A percentile compares a stretch with the other conserved stretches of the same genome.
Conservation (phyloP, 2,113 vertebrate species). For the Aplodontia rufa region DNA sequence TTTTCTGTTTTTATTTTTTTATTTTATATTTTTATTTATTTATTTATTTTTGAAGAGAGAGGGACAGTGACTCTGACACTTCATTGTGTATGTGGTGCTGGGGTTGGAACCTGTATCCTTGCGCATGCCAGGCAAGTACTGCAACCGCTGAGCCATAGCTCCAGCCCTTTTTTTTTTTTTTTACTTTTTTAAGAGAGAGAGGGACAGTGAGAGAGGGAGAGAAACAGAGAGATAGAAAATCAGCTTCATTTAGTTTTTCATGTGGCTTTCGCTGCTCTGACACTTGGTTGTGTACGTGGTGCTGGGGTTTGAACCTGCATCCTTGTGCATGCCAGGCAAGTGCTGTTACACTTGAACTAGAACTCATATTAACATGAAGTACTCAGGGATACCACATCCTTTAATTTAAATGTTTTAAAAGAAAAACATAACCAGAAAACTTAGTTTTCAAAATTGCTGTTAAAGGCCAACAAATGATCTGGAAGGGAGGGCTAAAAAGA, state of each 20-base stretch:
- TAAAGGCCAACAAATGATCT: slow-evolving; percentile 2
- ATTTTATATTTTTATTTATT: not conserved
- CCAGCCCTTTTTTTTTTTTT: not conserved
- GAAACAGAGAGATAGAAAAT: no score
- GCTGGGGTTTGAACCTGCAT: no score
- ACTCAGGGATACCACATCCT: not conserved
- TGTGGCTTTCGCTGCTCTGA: no score
- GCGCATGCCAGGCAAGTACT: not conserved
- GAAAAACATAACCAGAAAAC: slow-evolving; percentile 50
- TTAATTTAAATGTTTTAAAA: slow-evolving; percentile 48
- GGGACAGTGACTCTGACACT: no score
- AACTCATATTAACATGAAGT: slow-evolving; percentile 14
- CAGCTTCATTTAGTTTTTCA: no score
- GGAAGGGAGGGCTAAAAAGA: slow-evolving; percentile 12
- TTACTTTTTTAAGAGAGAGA: no score
- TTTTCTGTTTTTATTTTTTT: not conserved
- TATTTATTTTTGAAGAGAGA: not conserved
- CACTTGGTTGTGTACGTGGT: no score
- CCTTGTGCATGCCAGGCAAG: no score
- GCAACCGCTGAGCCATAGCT: not conserved
- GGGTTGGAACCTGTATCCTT: not conserved
- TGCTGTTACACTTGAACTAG: slow-evolving; percentile 46
- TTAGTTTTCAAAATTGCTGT: slow-evolving; percentile 41
- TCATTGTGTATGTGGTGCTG: not conserved
- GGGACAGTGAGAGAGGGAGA: no score